Percentiles rank a stretch among this genome's conserved stretches.
Conservation (phyloP, 2,888 invertebrate genomes). For the Scelioninae gen. 1 region DNA sequence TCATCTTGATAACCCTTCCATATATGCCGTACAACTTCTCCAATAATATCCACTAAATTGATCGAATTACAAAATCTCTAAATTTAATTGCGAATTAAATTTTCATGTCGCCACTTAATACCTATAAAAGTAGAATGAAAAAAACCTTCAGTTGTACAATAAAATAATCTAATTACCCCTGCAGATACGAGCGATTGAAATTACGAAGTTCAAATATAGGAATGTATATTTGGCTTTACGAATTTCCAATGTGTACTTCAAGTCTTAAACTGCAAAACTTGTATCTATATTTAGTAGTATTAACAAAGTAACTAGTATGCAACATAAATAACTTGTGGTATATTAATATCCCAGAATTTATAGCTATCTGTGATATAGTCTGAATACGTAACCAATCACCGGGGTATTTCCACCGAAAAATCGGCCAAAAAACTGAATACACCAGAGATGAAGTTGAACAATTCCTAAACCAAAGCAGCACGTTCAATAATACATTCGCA, state of each 20-base stretch:
- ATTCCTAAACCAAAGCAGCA: constrained; percentile 5
- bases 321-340: constrained; percentile 16
- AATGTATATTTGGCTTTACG: constrained; percentile 18
- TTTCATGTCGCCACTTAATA: too few species aligned
- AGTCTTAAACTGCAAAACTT: constrained; percentile 35
- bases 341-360: constrained; percentile 27
- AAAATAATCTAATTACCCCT: constrained; percentile 16
- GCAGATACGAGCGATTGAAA: constrained; percentile 18
- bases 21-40: too few species aligned
- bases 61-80: too few species aligned
- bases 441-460: not conserved
- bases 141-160: not conserved
- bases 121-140: too few species aligned
- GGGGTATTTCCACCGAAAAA: not conserved
- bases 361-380: constrained; percentile 3
- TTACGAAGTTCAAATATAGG: constrained; percentile 21
- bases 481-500: constrained; percentile 12
- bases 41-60: too few species aligned
- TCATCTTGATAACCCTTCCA: not conserved
- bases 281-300: constrained; percentile 14
- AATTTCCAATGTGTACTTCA: constrained; percentile 28
- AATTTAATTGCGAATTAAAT: too few species aligned
- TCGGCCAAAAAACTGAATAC: not conserved
- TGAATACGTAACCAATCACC: not conserved
- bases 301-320: constrained; percentile 27